These are phyloP conservation scores for Microtus pennsylvanicus DNA, from an alignment of 2,113 vertebrate species.

Conservation along the genomic window DNA sequence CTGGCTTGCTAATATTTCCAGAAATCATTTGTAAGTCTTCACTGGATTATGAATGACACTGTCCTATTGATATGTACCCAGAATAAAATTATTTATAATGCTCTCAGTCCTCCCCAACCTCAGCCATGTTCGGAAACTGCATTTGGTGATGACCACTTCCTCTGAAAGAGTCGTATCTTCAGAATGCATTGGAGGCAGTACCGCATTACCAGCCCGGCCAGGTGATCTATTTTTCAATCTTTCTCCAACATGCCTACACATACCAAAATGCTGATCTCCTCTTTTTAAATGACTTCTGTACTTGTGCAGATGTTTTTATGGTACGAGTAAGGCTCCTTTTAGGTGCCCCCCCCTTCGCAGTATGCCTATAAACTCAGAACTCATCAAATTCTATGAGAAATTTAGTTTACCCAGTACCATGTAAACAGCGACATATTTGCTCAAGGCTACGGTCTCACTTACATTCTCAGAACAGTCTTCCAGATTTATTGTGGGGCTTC, in stretches of 20 bases:
- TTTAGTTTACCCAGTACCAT: not conserved
- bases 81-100: slow-evolving; percentile 41
- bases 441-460: not conserved
- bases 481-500: not conserved
- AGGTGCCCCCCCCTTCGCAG: not conserved
- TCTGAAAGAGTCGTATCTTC: not conserved
- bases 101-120: not conserved
- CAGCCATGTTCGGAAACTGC: not conserved
- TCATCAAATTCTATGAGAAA: slow-evolving; percentile 42
- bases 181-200: slow-evolving; percentile 33
- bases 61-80: not conserved
- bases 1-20: slow-evolving; percentile 19
- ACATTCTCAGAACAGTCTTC: not conserved
- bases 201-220: not conserved
- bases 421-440: not conserved
- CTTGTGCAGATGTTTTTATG: slow-evolving; percentile 18
- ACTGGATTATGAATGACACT: not conserved
- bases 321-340: not conserved
- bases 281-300: slow-evolving; percentile 1
- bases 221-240: slow-evolving; percentile 64
- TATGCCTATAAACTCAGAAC: slow-evolving; percentile 65
- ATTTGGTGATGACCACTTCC: slow-evolving; percentile 29
- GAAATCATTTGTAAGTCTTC: slow-evolving; percentile 36
- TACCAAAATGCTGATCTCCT: slow-evolving; percentile 44
- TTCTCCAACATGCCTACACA: slow-evolving; percentile 11